Base-by-base conservation (phyloP, 2,888 invertebrate species). In the Meghimatium bilineatum region DNA sequence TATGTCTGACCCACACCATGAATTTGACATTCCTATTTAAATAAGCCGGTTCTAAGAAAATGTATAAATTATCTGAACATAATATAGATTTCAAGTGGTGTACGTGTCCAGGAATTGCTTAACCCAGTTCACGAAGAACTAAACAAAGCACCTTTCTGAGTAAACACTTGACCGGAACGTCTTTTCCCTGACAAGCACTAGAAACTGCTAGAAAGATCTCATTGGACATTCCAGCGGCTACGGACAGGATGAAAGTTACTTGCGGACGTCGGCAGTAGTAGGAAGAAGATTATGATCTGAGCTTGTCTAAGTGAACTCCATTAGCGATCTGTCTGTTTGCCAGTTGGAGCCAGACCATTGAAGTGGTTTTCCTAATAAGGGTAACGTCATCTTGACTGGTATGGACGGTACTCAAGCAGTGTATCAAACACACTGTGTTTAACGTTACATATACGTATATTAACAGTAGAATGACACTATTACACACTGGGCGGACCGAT, bases 271-370 rank as follows among this genome's bases (percentile, higher is more conserved):
- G 12, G 44, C 44, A 38, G 49, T n/a, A n/a, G n/a, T 72, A n/a
- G 12, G n/a, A n/a, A 29, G 26, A 38, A 72, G 38, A 44, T 72
- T 44, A 44, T 12, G 49, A 49, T 49, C 44, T n/a, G n/a, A 26
- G 72, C 72, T 72, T 14, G 44, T 72, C 1, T 52, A 74, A 74
- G 74, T 74, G 74, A 32, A 74, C 52, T 32, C 52, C 74, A 74
- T 74, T 74, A 52, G 32, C 32, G 32, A 74, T 32, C 32, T 32
- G 74, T 32, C 52, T 6, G 49, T 52, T 49, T 74, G 52, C 32
- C 29, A 32, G 49, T 20, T 29, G n/a, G 32, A 32, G 52, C 72
- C 71, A n/a, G 44, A 29, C n/a, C 10, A n/a, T 49, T 44, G 29
- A 49, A 72, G 29, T n/a, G 72, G 44, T 26, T 36, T 29, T 72